Evolutionary conservation across 2,797 vertebrate genomes (phyloP), one percentile per base, ranked within the genome.

Genomic region (Phataginus tetradactyla): DNA sequence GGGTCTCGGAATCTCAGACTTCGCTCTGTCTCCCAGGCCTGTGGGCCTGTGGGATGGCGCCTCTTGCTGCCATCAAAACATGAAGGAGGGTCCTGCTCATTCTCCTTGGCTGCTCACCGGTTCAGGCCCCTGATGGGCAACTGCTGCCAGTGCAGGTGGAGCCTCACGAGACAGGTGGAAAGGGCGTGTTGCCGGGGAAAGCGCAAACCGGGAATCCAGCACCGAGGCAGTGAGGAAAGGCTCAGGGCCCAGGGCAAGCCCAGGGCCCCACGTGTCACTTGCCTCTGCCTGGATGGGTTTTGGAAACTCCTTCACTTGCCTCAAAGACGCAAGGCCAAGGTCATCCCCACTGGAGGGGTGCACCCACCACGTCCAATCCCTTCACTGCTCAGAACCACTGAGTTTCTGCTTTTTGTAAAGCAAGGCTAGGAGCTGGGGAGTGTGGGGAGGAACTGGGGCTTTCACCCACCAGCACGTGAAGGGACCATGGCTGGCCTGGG

Each of bases 311-410:
- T 63, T 72, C 25, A 25, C 27, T 21, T 15, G 18, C 15, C 15
- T 20, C n/a, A 7, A 83, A 49, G 68, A 29, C 2, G 1, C 5
- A 4, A 57, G 23, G n/a, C 59, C 81, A 74, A 34, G 32, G 25
- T 21, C 20, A 32, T 17, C 32, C 8, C 5, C 11, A 27, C 25
- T 1, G 9, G 13, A 9, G 34, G 49, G 27, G 8, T 14, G 15
- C 0, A 1, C 23, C 37, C 72, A 39, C 0, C 0, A 9, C 0
- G 1, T 27, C 32, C 18, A 12, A 3, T 17, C 37, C 51, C 32
- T 72, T 37, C 39, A 1, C 57, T 27, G 5, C 55, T 12, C 51
- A 34, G 77, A 49, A 15, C 23, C 4, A 7, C 32, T 17, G 42
- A 17, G 23, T 42, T 34, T 53, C 79, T 87, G 37, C 78, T 25